phyloP scores from a whole-genome alignment of 2,113 vertebrate genomes.

The Bolborhynchus lineola region DNA sequence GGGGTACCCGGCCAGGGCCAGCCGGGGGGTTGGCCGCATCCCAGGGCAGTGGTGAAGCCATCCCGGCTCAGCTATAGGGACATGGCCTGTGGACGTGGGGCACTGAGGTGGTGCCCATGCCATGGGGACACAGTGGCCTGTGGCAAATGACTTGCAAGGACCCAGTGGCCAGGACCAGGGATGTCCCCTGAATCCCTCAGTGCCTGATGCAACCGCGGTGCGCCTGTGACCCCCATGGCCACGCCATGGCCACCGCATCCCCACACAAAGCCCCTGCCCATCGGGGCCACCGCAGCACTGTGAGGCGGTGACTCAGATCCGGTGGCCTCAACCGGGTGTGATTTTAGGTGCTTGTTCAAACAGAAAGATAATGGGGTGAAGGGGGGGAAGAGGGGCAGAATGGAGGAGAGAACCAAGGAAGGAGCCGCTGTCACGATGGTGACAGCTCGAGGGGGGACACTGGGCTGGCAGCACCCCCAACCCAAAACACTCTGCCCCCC shows the following conservation, averaged over 20 bases:
- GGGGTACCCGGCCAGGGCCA: not conserved
- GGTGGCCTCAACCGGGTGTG: not conserved
- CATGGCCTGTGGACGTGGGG: accelerated
- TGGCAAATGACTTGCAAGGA: not conserved
- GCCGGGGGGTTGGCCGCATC: not conserved
- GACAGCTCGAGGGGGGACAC: not conserved
- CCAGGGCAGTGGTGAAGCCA: not conserved
- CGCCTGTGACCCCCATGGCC: not conserved
- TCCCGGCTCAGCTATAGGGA: not conserved
- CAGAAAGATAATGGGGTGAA: not conserved
- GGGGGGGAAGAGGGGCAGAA: not conserved
- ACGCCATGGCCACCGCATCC: accelerated
- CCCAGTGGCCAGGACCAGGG: not conserved
- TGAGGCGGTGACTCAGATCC: not conserved
- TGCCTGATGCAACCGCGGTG: not conserved
- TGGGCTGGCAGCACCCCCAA: not conserved
- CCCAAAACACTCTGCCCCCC: not conserved
- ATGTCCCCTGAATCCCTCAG: not conserved
- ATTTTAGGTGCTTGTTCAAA: constrained; percentile 49
- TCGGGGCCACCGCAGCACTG: not conserved
- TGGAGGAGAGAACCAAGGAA: not conserved
- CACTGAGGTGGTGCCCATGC: not conserved
- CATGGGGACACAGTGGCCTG: not conserved
- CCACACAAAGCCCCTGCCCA: not conserved
- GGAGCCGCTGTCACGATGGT: not conserved